Evolutionary conservation across 2,113 vertebrate genomes (phyloP).

Genomic region (Suncus etruscus): DNA sequence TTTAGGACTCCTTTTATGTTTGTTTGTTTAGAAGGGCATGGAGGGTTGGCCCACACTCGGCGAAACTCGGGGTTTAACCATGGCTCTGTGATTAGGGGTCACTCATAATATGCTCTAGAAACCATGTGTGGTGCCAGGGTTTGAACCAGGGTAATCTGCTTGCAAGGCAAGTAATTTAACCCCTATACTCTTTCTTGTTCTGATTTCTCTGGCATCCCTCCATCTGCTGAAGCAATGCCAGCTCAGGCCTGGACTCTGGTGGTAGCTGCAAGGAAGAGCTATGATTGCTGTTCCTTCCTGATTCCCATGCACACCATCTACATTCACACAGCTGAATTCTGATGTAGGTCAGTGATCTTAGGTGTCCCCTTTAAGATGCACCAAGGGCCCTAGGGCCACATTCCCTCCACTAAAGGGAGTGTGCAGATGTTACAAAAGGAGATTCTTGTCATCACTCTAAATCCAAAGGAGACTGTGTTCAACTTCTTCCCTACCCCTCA

Average conservation of each 20-base stretch:
- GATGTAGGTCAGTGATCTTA: not conserved
- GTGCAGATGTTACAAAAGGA: not conserved
- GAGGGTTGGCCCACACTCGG: too few species aligned
- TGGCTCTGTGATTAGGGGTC: too few species aligned
- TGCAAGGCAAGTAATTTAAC: too few species aligned
- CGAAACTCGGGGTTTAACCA: too few species aligned
- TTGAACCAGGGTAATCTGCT: too few species aligned
- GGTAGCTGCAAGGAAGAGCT: not conserved
- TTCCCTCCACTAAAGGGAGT: not conserved
- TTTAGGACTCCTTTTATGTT: too few species aligned
- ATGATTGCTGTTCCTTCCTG: not conserved
- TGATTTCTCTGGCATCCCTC: constrained; percentile 54
- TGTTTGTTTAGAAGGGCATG: too few species aligned
- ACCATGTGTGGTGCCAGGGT: too few species aligned
- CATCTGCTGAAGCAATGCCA: not conserved
- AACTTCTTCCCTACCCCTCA: not conserved
- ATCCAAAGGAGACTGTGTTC: not conserved
- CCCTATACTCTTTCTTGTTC: not conserved
- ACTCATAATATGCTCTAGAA: too few species aligned
- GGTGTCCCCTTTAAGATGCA: not conserved
- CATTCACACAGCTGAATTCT: not conserved
- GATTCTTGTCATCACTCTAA: not conserved
- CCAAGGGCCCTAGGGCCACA: accelerated
- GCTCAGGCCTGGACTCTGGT: not conserved
- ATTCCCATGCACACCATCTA: accelerated